Evolutionary conservation across 2,888 invertebrate genomes (phyloP).

Genomic region (Mythimna lalbum): DNA sequence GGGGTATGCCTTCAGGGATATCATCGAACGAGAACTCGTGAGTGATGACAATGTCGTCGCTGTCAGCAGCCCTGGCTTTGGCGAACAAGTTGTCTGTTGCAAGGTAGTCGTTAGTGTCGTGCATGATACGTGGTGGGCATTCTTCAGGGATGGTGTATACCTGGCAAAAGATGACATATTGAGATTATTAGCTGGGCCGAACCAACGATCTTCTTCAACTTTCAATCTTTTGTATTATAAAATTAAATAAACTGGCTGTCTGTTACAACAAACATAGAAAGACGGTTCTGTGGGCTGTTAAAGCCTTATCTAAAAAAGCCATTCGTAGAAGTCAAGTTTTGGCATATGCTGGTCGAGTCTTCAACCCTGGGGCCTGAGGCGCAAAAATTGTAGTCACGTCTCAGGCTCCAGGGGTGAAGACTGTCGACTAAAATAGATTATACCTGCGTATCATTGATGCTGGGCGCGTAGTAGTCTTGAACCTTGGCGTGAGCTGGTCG

Average conservation of each 20-base stretch:
- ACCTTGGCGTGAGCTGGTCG: conserved; percentile 90
- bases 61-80: conserved; percentile 78
- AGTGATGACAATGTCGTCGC: conserved; percentile 79
- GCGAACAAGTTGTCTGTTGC: conserved; percentile 80
- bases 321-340: no score
- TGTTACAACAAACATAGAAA: not conserved
- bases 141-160: conserved; percentile 86
- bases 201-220: no score
- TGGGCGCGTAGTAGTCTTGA: conserved; percentile 92
- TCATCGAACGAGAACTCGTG: conserved; percentile 84
- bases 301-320: no score
- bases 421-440: not conserved
- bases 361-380: not conserved
- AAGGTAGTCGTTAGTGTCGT: conserved; percentile 74
- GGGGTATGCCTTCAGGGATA: conserved; percentile 83
- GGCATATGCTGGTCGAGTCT: not conserved
- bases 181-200: not conserved
- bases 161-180: conserved; percentile 68
- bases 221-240: not conserved
- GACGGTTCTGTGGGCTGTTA: no score
- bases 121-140: conserved; percentile 79
- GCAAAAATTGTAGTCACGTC: not conserved
- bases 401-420: no score
- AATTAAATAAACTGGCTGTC: not conserved
- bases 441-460: conserved; percentile 84